Evolutionary conservation across 2,113 vertebrate species (phyloP), one percentile per base, ranked within the genome.

Genomic region (Brachionichthys hirsutus): DNA sequence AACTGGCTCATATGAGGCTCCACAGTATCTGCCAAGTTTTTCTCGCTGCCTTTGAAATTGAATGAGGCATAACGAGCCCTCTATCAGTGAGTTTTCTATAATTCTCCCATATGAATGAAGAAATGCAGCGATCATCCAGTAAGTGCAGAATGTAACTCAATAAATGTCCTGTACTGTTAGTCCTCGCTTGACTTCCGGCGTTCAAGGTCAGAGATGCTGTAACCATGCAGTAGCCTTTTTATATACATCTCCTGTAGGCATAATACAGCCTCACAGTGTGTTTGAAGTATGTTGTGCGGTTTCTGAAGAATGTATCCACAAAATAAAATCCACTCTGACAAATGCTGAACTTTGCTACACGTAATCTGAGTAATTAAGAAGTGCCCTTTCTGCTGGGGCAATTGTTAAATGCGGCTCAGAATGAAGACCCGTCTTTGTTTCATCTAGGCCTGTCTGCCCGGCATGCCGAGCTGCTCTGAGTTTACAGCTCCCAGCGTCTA

Each of bases 381-480:
- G 1, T 36, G 5, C 22, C 2, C 20, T 5, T 13, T 52, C n/a
- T 2, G 14, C 15, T 6, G 4, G 13, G 12, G 9, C n/a, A 16
- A n/a, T 0, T 18, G 16, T 54, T n/a, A 51, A 40, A 20, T 15
- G 6, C 40, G 1, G 30, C 6, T 62, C 24, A 1, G 48, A 60
- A 42, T 55, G 9, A 69, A 68, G 49, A 2, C 7, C 0, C 2
- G 54, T 15, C 0, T 75, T 42, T 71, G 17, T 57, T 70, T 85
- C 80, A 53, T 74, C 91, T 78, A 99, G 97, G 94, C 97, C 76
- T 99, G 97, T 79, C 92, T 98, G 70, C 97, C 97, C 35, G 94
- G 97, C 64, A 98, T 98, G 96, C 94, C 97, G 0, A 99, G 97
- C 85, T 99, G 97, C 76, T 94, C 95, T 43, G 97, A 99, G 86